Evolutionary conservation across 2,113 vertebrate species (phyloP), one percentile per base, ranked within the genome.

Genomic region (Podarcis muralis): DNA sequence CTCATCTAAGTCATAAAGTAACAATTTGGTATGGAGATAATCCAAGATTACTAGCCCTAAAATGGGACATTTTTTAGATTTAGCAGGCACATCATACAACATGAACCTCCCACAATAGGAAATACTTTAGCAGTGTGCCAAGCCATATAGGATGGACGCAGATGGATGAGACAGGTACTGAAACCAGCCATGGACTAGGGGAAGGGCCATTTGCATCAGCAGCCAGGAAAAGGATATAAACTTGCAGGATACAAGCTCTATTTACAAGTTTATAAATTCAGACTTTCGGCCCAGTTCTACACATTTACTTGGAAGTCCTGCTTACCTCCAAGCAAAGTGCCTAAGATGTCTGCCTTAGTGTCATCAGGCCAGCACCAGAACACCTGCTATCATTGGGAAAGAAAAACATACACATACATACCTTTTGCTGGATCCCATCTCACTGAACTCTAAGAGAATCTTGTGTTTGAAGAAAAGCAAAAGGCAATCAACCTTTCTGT

Each of bases 361-460:
- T 92, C 89, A 88, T 88, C 72, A 83, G 85, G 87, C 74, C 48
- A 0, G 2, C 35, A 80, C 91, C 85, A 90, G 85, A n/a, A 48
- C 91, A 93, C 40, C 80, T 95, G 92, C 94, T 96, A 91, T 95
- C 92, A 92, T 91, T 71, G 95, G 93, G 95, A 97, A 82, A 92
- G 62, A 96, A 97, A 96, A 95, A 93, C 95, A 90, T 93, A 90
- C 88, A 97, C 97, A 83, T 97, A 97, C 97, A 81, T 97, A 97
- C 97, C 97, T 98, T 96, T 97, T 93, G 96, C 95, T 93, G 97
- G 96, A 95, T 93, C 91, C 95, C 95, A 97, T 95, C 86, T 92
- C 94, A 96, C 92, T 92, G 96, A 93, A 94, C 95, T 97, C 91
- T 94, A 97, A 95, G 90, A 93, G 94, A 96, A 91, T 96, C 97